Conservation (phyloP, 2,113 vertebrate genomes). For the Circaetus gallicus region DNA sequence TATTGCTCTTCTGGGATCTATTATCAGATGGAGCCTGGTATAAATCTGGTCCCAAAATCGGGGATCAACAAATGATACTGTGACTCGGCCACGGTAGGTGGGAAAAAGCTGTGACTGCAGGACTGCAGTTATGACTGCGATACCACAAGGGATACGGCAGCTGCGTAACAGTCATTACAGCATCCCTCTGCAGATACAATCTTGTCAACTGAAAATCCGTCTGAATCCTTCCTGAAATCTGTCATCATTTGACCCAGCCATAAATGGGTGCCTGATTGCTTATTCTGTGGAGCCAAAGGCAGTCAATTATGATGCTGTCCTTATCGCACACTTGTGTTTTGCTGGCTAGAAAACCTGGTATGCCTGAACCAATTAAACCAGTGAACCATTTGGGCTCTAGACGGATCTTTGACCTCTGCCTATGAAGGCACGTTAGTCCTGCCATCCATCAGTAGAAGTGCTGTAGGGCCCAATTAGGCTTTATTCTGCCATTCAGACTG, state of each 20-base stretch:
- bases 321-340: not conserved
- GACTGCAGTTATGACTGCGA: not conserved
- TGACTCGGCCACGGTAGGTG: not conserved
- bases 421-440: not conserved
- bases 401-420: not conserved
- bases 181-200: not conserved
- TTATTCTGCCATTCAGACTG: not conserved
- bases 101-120: not conserved
- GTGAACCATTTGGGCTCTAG: not conserved
- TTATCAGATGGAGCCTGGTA: not conserved
- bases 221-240: not conserved
- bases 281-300: not conserved
- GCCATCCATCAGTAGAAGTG: not conserved
- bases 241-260: not conserved
- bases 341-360: not conserved
- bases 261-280: not conserved
- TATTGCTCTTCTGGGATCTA: not conserved
- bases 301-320: not conserved
- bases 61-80: not conserved
- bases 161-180: not conserved
- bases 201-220: not conserved
- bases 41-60: not conserved
- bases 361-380: slow-evolving; percentile 22
- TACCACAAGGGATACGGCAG: not conserved
- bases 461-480: slow-evolving; percentile 7